These are phyloP conservation scores for Metalampra italica DNA, from an alignment of 2,888 invertebrate species.

Conservation along the genomic window DNA sequence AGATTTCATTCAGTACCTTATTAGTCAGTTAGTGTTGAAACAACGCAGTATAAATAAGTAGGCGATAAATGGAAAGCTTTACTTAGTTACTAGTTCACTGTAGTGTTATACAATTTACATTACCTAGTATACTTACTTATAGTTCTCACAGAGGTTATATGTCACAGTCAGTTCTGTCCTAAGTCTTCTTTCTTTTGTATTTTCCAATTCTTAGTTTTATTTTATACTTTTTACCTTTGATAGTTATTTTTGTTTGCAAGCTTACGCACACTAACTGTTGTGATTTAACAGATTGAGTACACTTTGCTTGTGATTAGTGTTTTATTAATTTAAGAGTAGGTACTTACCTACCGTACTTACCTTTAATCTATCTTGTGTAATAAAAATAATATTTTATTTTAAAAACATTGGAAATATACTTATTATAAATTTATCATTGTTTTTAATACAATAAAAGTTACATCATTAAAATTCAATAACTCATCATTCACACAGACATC, in stretches of 20 bases:
- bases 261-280: slow-evolving; percentile 56
- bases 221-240: slow-evolving; percentile 24
- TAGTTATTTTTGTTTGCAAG: slow-evolving; percentile 52
- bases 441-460: slow-evolving; percentile 1
- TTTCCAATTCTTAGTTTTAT: slow-evolving; percentile 22
- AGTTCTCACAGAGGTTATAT: too few relatives aligned
- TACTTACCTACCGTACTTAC: too few relatives aligned
- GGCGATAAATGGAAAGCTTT: slow-evolving; percentile 21
- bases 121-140: slow-evolving; percentile 3
- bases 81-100: slow-evolving; percentile 24
- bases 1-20: slow-evolving; percentile 20
- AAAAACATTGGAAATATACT: slow-evolving; percentile 5
- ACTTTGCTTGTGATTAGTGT: slow-evolving; percentile 39
- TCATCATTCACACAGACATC: slow-evolving; percentile 1
- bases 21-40: slow-evolving; percentile 9
- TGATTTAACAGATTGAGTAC: slow-evolving; percentile 28
- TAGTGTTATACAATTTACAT: neutral
- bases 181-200: slow-evolving; percentile 24
- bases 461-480: neutral
- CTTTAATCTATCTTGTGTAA: slow-evolving; percentile 2
- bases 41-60: slow-evolving; percentile 11
- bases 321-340: slow-evolving; percentile 8
- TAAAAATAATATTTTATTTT: too few relatives aligned
- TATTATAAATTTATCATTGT: slow-evolving; percentile 14
- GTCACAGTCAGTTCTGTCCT: slow-evolving; percentile 10